Conservation (phyloP, 2,113 vertebrate genomes). For the Bubalus kerabau region DNA sequence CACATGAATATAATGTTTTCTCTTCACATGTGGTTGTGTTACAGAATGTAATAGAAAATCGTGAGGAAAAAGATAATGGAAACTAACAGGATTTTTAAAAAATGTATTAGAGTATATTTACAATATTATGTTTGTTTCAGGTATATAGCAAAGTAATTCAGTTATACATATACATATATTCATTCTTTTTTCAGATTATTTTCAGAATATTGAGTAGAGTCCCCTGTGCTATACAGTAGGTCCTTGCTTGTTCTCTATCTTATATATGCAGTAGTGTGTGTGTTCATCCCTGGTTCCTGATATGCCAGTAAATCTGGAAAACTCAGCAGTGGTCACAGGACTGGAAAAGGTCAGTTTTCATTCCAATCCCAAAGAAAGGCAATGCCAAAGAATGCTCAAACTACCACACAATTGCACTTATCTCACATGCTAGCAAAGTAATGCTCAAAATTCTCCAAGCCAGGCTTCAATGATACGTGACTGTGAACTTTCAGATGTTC, state of each 20-base stretch:
- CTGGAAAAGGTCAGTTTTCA: not conserved
- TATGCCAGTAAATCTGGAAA: not conserved
- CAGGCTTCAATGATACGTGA: not conserved
- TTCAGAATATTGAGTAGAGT: not conserved
- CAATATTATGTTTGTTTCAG: not conserved
- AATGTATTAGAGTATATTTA: not conserved
- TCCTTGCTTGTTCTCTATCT: not conserved
- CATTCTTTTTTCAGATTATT: not conserved
- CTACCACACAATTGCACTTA: not conserved
- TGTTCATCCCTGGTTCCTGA: not conserved
- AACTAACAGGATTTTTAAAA: not conserved
- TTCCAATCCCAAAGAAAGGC: not conserved
- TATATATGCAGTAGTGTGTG: not conserved
- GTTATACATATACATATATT: not conserved
- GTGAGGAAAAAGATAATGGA: not conserved
- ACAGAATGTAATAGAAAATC: not conserved
- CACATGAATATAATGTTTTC: not conserved
- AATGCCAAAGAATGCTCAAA: not conserved
- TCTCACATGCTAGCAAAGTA: not conserved
- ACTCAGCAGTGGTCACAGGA: not conserved
- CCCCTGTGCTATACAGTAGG: not conserved
- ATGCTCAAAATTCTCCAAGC: not conserved
- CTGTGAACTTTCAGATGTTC: not conserved
- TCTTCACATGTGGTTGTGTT: not conserved
- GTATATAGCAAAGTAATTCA: not conserved